Base-by-base conservation (phyloP, 1,140 invertebrate genomes). In the Vanessa tameamea region DNA sequence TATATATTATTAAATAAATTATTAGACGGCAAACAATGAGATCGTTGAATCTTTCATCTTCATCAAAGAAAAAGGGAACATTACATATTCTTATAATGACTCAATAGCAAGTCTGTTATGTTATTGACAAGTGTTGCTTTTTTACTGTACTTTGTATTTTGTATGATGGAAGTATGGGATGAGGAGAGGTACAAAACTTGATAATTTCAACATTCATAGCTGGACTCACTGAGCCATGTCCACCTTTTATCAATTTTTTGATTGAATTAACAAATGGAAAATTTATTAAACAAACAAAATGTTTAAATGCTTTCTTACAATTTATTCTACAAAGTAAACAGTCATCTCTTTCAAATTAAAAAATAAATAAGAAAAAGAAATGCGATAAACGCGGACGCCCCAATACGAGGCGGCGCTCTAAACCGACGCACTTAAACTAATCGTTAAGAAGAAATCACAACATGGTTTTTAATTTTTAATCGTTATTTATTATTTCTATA, bases 401-500 rank as follows among this genome's bases (percentile, higher is more conserved):
- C 64, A 72, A 77, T 71, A 84, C 74, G 82, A 78, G 78, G 69
- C 72, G 74, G 79, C 79, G 74, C 77, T 73, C 81, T 75, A 74
- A 78, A 78, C 78, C 77, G 76, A 78, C 82, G 76, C 78, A 79
- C 86, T 87, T 86, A 87, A 86, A 79, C 82, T 86, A 87, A 85
- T 73, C 82, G 83, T 83, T 79, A 78, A 85, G 86, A 88, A 85
- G 85, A 92, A 92, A 93, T 93, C 90, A 92, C 90, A 92, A 92
- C 89, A 86, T 91, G 75, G 79, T 88, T 92, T 92, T 85, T 81
- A 87, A 83, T 87, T 87, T 91, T 92, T 91, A 87, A 92, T 92
- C 87, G 81, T 93, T 92, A 93, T 93, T 92, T 91, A 92, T 92
- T 93, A 93, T 93, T 93, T 92, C 93, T 93, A 93, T 92, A 93